Evolutionary conservation across 35 echinoderm and acorn worm genomes (phyloP), one percentile per base, ranked within the genome.

Genomic region (Apostichopus californicus): DNA sequence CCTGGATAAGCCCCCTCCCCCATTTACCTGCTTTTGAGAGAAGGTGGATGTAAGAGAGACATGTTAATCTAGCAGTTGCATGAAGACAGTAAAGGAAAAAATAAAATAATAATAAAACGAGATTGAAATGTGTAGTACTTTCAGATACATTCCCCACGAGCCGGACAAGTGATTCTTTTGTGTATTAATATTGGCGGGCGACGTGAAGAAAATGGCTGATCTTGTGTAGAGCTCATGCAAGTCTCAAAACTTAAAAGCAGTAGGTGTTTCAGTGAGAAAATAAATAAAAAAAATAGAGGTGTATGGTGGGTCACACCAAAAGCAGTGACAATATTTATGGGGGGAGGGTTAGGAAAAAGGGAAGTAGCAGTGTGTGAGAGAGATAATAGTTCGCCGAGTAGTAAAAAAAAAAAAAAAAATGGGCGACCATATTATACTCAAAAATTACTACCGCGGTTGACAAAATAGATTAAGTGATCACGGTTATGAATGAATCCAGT

Each of bases 191-290:
- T 85, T 85, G 81, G 56, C 81, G 81, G 81, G 81, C 81, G 81
- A 85, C 52, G 81, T 85, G 81, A 85, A 85, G 34, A 22, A 85
- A 9, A 85, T 85, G 81, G 81, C 52, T 85, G 81, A 85, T 85
- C 81, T 85, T 85, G 81, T 85, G 81, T 85, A 85, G 55, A 85
- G 81, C 81, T 85, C 81, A 85, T 85, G 81, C 81, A 85, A 85
- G 81, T 85, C 58, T 59, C 81, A 85, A 85, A 46, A 85, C 81
- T 85, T 85, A 85, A 58, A 85, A 85, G 81, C 81, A 58, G 81
- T 85, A 58, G 81, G 81, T 85, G 81, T 85, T 57, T 85, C 81
- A 85, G 81, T 85, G 81, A 59, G 18, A 83, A 55, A 18, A 28
- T 28, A 28, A 68, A 68, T 14, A 68, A 68, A 68, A 68, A 68